Evolutionary conservation across 2,113 vertebrate genomes (phyloP).

Genomic region (Bubo bubo): DNA sequence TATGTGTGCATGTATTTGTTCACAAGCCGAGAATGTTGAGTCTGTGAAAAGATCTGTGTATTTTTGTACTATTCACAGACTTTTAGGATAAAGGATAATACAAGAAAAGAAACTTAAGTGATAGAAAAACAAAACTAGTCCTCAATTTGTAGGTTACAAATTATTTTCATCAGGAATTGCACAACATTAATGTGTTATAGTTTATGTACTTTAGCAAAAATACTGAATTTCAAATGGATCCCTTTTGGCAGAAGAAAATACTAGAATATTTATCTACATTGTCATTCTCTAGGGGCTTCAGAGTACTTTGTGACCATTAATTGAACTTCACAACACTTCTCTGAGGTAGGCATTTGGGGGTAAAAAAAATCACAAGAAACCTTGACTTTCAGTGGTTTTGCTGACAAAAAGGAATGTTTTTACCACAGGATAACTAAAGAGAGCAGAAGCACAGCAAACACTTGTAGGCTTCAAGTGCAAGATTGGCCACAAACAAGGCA

Average conservation of each 20-base stretch:
- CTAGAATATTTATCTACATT: not conserved
- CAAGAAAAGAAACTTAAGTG: not conserved
- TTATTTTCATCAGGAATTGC: slow-evolving; percentile 25
- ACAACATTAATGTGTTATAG: not conserved
- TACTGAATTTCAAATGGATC: not conserved
- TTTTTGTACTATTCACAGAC: slow-evolving; percentile 34
- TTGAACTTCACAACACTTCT: not conserved
- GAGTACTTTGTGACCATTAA: not conserved
- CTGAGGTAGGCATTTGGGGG: not conserved
- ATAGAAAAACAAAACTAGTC: slow-evolving; percentile 14
- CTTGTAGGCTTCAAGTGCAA: not conserved
- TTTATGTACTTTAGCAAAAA: slow-evolving; percentile 13
- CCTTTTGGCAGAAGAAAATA: not conserved
- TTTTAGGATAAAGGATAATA: slow-evolving; percentile 27
- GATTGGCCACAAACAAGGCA: rapidly evolving
- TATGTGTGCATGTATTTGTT: not conserved
- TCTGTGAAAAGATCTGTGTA: not conserved
- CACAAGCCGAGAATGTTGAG: not conserved
- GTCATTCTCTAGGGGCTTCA: not conserved
- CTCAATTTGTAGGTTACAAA: slow-evolving; percentile 10
- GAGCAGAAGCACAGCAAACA: not conserved
- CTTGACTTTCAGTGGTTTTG: not conserved
- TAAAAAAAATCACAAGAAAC: not conserved
- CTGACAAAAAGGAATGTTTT: not conserved
- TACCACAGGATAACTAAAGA: not conserved